Evolutionary conservation across 2,113 vertebrate genomes (phyloP).

Genomic region (Otus sunia): DNA sequence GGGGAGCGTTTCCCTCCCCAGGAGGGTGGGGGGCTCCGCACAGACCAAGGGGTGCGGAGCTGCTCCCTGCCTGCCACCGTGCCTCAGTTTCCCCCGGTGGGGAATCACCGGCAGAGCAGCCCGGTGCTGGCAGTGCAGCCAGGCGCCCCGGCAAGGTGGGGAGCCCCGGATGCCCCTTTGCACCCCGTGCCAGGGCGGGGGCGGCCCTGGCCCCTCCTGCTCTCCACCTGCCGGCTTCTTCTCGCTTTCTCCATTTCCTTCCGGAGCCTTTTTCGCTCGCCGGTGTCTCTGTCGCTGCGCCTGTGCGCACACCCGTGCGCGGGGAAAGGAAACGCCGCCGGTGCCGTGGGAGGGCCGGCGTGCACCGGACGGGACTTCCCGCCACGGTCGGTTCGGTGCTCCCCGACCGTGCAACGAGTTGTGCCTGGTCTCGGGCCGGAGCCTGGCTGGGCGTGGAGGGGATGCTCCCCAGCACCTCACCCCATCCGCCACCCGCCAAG

Average conservation of each 20-base stretch:
- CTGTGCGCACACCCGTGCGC: not conserved
- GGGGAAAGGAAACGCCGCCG: slow-evolving; percentile 13
- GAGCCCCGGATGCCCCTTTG: not conserved
- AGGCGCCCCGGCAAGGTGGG: not conserved
- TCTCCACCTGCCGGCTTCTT: slow-evolving; percentile 21
- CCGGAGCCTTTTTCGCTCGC: slow-evolving; percentile 28
- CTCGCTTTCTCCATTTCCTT: slow-evolving; percentile 57
- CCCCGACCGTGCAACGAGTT: not conserved
- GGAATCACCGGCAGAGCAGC: not conserved
- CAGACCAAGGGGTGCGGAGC: rapidly evolving
- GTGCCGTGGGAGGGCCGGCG: not conserved
- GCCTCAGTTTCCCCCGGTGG: slow-evolving; percentile 30
- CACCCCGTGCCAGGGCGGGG: not conserved
- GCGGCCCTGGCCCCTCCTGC: not conserved
- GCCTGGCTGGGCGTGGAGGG: not conserved
- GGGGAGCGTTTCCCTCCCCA: not conserved
- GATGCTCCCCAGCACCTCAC: not conserved
- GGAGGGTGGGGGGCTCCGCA: not conserved
- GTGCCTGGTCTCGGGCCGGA: not conserved
- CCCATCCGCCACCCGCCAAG: rapidly evolving
- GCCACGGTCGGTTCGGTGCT: not conserved
- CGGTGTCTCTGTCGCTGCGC: not conserved
- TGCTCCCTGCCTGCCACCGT: not conserved
- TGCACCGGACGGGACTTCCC: not conserved
- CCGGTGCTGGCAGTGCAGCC: not conserved